Evolutionary conservation across 2,888 invertebrate genomes (phyloP).

Genomic region (Odontocerum albicorne): DNA sequence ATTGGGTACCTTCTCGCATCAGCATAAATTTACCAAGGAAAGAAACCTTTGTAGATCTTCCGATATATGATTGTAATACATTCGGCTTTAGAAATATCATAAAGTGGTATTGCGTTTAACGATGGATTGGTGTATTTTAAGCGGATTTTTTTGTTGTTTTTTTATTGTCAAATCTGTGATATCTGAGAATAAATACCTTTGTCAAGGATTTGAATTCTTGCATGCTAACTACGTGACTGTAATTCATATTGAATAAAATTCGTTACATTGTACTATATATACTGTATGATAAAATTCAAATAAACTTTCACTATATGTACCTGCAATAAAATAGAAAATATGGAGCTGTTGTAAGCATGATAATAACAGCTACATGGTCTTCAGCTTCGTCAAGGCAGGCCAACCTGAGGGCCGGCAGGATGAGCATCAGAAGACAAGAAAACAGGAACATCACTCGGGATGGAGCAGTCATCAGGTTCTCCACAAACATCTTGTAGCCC

Average conservation of each 20-base stretch:
- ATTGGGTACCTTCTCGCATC: too few species aligned
- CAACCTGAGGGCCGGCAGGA: slow-evolving; percentile 81
- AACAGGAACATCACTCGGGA: slow-evolving; percentile 89
- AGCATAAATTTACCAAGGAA: too few species aligned
- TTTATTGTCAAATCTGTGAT: not conserved
- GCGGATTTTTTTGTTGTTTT: too few species aligned
- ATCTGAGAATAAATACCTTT: not conserved
- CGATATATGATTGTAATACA: too few species aligned
- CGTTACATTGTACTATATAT: too few species aligned
- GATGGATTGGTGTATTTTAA: too few species aligned
- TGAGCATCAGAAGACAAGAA: slow-evolving; percentile 86
- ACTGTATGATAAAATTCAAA: too few species aligned
- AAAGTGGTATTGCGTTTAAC: too few species aligned
- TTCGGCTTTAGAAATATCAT: too few species aligned
- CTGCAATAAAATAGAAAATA: slow-evolving; percentile 97
- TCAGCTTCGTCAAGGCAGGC: slow-evolving; percentile 85
- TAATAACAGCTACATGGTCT: slow-evolving; percentile 88
- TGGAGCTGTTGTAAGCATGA: slow-evolving; percentile 94
- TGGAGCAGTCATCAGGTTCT: slow-evolving; percentile 78
- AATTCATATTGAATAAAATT: too few species aligned
- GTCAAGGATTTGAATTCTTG: not conserved
- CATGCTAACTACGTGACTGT: too few species aligned
- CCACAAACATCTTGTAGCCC: slow-evolving; percentile 91
- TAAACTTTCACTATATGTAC: slow-evolving; percentile 59
- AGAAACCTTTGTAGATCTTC: too few species aligned